Conservation (phyloP, 2,888 invertebrate species). For the Platynereis dumerilii region DNA sequence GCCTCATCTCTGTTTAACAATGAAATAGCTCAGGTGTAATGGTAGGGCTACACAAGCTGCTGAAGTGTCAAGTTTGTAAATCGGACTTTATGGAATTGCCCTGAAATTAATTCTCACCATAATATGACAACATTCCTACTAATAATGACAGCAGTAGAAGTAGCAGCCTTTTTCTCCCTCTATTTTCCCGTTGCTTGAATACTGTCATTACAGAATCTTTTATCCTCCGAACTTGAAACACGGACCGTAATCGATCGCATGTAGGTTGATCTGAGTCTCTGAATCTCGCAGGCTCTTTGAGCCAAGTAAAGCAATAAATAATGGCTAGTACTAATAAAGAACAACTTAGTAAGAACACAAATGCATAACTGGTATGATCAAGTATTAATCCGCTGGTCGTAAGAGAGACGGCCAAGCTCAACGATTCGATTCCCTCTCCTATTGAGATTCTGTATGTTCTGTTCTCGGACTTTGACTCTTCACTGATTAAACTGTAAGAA, state of each 20-base stretch:
- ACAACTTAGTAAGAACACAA: constrained; percentile 59
- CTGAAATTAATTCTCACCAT: neutral
- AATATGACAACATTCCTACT: neutral
- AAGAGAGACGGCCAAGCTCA: constrained; percentile 83
- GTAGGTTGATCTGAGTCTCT: neutral
- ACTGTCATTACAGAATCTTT: constrained; percentile 41
- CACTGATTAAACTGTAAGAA: constrained; percentile 79
- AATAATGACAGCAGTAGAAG: neutral
- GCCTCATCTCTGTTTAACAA: too few species aligned
- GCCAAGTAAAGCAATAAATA: constrained; percentile 55
- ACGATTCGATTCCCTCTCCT: constrained; percentile 80
- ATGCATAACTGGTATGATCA: constrained; percentile 56
- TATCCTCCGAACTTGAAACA: constrained; percentile 22
- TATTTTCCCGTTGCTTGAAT: constrained; percentile 36
- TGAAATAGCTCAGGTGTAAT: too few species aligned
- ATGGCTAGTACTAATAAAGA: constrained; percentile 52
- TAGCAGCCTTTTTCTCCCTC: constrained; percentile 1
- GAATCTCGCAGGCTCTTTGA: constrained; percentile 37
- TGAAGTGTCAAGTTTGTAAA: too few species aligned
- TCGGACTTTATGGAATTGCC: too few species aligned
- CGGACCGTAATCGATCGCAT: neutral
- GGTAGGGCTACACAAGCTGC: too few species aligned
- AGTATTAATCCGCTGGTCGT: constrained; percentile 82
- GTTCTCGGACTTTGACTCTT: constrained; percentile 73
- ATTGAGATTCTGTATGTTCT: constrained; percentile 82